phyloP scores from a whole-genome alignment of 2,113 vertebrate genomes.

The Cebidichthys violaceus region DNA sequence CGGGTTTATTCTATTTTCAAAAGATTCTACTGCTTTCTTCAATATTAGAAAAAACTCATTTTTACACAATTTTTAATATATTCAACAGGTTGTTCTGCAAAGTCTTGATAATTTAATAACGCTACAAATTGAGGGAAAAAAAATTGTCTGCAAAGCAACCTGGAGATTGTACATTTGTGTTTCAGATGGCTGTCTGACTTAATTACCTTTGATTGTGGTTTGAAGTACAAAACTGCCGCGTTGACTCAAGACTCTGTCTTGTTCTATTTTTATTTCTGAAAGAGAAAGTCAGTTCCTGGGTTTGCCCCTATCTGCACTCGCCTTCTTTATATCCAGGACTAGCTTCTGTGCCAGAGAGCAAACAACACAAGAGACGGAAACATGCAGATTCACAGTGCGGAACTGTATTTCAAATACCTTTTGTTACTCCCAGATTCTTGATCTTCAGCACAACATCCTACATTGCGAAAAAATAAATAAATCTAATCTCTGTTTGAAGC shows the following conservation, averaged over 20 bases:
- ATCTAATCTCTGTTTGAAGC: slow-evolving; percentile 32
- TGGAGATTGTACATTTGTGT: slow-evolving; percentile 9
- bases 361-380: neutral
- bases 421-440: slow-evolving; percentile 30
- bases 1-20: slow-evolving; percentile 7
- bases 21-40: neutral
- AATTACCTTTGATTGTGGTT: neutral
- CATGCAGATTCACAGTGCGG: neutral
- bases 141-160: slow-evolving; percentile 1
- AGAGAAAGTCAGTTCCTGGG: neutral
- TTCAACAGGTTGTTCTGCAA: slow-evolving; percentile 13
- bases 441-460: slow-evolving; percentile 29
- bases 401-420: slow-evolving; percentile 19
- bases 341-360: neutral
- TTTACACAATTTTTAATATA: neutral
- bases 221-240: neutral
- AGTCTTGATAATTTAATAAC: neutral
- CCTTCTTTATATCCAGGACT: slow-evolving; percentile 11
- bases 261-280: neutral
- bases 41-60: neutral
- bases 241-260: slow-evolving; percentile 6
- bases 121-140: neutral
- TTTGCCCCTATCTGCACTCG: slow-evolving; percentile 1
- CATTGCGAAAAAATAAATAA: slow-evolving; percentile 16
- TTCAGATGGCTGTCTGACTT: slow-evolving; percentile 13